Base-by-base conservation (phyloP, 1,140 invertebrate species). In the Zaprionus camerounensis region DNA sequence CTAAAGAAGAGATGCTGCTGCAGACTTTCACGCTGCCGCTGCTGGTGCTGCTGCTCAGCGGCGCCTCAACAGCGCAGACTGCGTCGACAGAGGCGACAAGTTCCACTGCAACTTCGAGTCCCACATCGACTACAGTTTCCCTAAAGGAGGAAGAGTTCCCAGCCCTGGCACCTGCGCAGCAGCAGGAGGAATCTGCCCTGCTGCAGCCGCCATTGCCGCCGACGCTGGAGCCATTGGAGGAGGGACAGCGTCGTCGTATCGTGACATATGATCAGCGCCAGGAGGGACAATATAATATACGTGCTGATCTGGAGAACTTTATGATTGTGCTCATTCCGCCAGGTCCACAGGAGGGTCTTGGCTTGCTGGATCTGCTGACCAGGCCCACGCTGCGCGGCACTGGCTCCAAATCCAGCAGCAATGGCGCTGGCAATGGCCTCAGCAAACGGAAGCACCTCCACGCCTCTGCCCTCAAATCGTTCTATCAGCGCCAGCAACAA, bases 271-370 rank as follows among this genome's bases (percentile, higher is more conserved):
- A 95, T 82, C 94, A 95, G 84, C 91, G 94, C 0, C 95, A 95
- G 83, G 94, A 95, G 31, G 95, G 95, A n/a, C 94, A 95, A 6
- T 93, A 94, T 70, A 96, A 96, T 80, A 93, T 95, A 3, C 93
- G 94, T 12, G 95, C 95, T 2, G 95, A 96, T 91, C 92, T 96
- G 11, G 94, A 95, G 70, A 95, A 95, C 78, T 94, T 96, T 63
- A 93, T 95, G 44, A 93, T 96, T 26, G 73, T 96, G 7, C 92
- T 95, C 0, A 93, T 95, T 3, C 95, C 95, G 13, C 93, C 94
- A 9, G 93, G 94, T 11, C 86, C 93, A 12, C 81, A 83, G 20
- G 77, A 92, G 11, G 82, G 87, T 0, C 57, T 93, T 1, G 80
- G 93, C 13, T 65, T 94, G 1, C 62, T 94, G 2, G 93, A 94